phyloP scores from a whole-genome alignment of 2,888 invertebrate species.

The Petrolisthes manimaculis region DNA sequence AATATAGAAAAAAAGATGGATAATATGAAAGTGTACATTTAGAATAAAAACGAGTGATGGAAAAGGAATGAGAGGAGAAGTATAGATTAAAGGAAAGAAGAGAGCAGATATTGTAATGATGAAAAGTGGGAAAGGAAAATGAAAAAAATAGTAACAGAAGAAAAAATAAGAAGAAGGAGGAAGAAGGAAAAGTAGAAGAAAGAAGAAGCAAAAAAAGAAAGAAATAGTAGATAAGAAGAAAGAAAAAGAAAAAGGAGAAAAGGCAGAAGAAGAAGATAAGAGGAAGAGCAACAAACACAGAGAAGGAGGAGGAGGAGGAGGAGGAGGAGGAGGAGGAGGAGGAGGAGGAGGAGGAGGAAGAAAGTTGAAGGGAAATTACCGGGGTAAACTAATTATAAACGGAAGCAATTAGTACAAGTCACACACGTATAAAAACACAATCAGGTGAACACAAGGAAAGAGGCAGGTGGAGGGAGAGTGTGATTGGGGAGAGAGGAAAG shows the following conservation, averaged over 20 bases:
- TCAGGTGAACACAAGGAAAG: neutral
- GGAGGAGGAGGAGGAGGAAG: constrained; percentile 10
- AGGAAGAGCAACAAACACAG: neutral
- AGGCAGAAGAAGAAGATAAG: neutral
- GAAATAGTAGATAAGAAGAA: no score
- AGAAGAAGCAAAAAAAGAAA: no score
- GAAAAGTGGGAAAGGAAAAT: no score
- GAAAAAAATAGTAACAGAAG: no score
- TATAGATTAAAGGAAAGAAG: no score
- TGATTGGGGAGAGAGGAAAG: neutral
- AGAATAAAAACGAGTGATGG: no score
- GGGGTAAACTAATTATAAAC: constrained; percentile 31
- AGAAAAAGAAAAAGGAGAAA: neutral
- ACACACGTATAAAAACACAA: constrained; percentile 35
- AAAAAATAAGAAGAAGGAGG: no score
- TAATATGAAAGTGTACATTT: no score
- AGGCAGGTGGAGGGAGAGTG: neutral
- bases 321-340: constrained; percentile 2
- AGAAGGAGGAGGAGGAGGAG: neutral
- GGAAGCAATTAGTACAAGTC: constrained; percentile 51
- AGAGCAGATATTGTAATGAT: no score
- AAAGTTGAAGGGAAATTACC: neutral
- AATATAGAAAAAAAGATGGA: no score
- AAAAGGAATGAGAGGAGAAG: no score
- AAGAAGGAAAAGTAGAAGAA: no score